These are phyloP conservation scores for Coleophora flavipennella DNA, from an alignment of 2,888 invertebrate species.

Conservation along the genomic window DNA sequence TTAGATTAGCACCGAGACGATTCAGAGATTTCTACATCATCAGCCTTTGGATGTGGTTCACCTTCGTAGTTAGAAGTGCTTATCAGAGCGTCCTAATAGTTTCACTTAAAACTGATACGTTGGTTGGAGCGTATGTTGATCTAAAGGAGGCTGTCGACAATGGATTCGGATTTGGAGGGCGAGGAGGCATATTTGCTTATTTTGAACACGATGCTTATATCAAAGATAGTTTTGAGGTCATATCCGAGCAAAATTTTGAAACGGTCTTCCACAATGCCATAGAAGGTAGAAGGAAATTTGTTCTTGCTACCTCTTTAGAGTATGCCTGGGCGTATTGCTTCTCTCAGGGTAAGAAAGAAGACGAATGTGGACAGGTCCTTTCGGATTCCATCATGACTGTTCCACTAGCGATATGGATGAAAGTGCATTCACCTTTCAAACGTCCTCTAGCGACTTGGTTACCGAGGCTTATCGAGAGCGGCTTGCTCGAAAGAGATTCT, in stretches of 20 bases:
- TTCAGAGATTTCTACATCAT: conserved; percentile 51
- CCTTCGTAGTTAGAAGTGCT: conserved; percentile 46
- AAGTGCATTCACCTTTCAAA: conserved; percentile 37
- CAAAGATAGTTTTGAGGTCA: conserved; percentile 31
- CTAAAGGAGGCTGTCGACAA: conserved; percentile 35
- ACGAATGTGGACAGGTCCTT: conserved; percentile 44
- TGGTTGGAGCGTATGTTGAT: conserved; percentile 36
- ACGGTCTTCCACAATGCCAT: conserved; percentile 34
- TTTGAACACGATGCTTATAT: conserved; percentile 46
- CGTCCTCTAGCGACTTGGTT: conserved; percentile 34
- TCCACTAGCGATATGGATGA: conserved; percentile 49
- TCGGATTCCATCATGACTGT: conserved; percentile 47
- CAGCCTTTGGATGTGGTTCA: conserved; percentile 50
- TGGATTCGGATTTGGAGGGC: conserved; percentile 43
- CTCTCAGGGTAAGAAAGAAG: conserved; percentile 35
- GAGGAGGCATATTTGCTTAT: conserved; percentile 36
- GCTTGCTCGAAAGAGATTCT: conserved; percentile 34
- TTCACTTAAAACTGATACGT: conserved; percentile 42
- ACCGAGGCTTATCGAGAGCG: conserved; percentile 43
- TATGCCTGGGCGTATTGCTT: conserved; percentile 43
- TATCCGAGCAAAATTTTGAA: conserved; percentile 40
- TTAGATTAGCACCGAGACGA: conserved; percentile 35
- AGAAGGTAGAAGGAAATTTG: conserved; percentile 35
- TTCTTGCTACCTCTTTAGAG: conserved; percentile 45
- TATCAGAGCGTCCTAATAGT: conserved; percentile 54